Percentiles rank a stretch among this genome's conserved stretches.
phyloP scores from a whole-genome alignment of 2,797 vertebrate genomes.

The Mus minutoides region DNA sequence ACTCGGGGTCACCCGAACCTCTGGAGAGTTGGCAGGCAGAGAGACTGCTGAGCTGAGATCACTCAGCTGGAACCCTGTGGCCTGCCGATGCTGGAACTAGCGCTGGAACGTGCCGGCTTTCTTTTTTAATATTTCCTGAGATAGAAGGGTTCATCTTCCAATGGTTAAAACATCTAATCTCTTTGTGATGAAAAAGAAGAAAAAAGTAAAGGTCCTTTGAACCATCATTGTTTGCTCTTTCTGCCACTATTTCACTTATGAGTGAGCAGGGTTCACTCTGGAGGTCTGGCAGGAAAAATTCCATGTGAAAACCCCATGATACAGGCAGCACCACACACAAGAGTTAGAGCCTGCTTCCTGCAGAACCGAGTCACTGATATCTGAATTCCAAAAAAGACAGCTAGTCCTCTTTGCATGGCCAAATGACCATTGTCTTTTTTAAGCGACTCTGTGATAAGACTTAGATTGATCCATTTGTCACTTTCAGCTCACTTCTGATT shows the following conservation, averaged over 20 bases:
- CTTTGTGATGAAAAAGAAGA: neutral
- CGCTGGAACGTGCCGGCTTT: too few relatives aligned
- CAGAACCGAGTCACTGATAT: neutral
- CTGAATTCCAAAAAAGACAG: neutral
- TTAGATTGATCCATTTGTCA: conserved; percentile 17
- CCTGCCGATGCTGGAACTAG: too few relatives aligned
- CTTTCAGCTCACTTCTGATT: conserved; percentile 59
- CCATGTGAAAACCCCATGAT: neutral
- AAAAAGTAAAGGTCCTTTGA: neutral
- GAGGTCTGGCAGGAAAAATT: neutral
- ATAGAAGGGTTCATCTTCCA: neutral
- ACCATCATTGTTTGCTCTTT: neutral
- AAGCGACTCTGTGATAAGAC: conserved; percentile 45
- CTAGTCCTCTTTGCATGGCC: neutral
- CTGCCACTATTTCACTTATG: neutral
- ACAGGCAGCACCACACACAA: neutral
- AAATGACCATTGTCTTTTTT: conserved; percentile 41
- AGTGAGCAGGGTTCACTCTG: neutral
- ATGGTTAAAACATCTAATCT: conserved; percentile 1
- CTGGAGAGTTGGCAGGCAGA: too few relatives aligned
- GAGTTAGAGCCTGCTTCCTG: neutral
- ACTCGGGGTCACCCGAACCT: too few relatives aligned
- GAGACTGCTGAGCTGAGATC: too few relatives aligned
- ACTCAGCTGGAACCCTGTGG: too few relatives aligned
- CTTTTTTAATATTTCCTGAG: too few relatives aligned